Evolutionary conservation across 2,113 vertebrate species (phyloP), one percentile per base, ranked within the genome.

Genomic region (Hippotragus niger): DNA sequence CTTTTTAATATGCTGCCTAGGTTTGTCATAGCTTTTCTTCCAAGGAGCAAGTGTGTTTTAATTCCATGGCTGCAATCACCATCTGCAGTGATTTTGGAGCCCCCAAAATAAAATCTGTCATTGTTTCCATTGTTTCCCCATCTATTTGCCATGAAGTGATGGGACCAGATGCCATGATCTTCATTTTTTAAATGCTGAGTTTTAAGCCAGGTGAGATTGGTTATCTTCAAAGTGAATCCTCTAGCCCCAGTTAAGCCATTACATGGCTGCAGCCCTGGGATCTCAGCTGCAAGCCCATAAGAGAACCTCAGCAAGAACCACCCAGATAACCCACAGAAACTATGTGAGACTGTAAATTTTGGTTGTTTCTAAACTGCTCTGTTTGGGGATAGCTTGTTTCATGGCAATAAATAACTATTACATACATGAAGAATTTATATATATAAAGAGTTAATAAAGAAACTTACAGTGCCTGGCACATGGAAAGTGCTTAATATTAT

Each of bases 331-430:
- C 55, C 27, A 87, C 2, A 67, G 53, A 93, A 57, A 47, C 47
- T 33, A 21, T 55, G 19, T 29, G 74, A 64, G 40, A 52, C 31
- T 16, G 36, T 31, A 71, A 27, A 50, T 33, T 74, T 50, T 31
- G 25, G 27, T 53, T 40, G 50, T 55, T 96, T 96, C 58, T 96
- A 90, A 95, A 76, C 31, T 43, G 5, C 47, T 78, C 31, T 12
- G 31, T 71, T 93, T 88, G 14, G 31, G 33, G 36, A 55, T 43
- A 55, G 62, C 33, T 29, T 88, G 53, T 88, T 87, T 95, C 62
- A 60, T 19, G 45, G 50, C 50, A 71, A 50, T 87, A 87, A 96
- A 76, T 50, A 90, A 57, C 45, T 33, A 50, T 80, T 84, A 57
- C 25, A 50, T 71, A 11, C 17, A 19, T 78, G 40, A 91, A 94